Conservation (phyloP, 2,113 vertebrate genomes). For the Cyanoliseus patagonus region DNA sequence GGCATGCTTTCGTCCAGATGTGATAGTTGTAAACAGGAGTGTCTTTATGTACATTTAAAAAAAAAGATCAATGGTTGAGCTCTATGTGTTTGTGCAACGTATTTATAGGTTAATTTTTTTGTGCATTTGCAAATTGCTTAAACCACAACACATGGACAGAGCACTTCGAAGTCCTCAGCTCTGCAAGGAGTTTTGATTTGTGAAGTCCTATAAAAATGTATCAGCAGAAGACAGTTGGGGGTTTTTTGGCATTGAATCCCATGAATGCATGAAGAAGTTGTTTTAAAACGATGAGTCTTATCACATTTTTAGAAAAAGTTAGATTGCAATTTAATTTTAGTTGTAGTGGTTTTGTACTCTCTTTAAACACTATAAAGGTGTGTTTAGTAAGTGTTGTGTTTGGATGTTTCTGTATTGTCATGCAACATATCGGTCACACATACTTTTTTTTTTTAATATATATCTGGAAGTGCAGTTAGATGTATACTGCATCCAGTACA, state of each 20-base stretch:
- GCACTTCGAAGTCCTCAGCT: neutral
- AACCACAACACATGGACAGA: neutral
- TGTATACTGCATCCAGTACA: neutral
- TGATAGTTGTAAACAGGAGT: neutral
- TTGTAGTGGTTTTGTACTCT: neutral
- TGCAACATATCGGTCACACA: neutral
- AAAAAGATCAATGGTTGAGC: neutral
- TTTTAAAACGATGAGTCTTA: neutral
- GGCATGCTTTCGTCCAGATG: neutral
- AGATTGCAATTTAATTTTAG: neutral
- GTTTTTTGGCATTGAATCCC: neutral
- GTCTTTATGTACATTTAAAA: neutral
- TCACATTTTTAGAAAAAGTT: neutral
- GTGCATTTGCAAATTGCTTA: neutral
- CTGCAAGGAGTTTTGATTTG: neutral
- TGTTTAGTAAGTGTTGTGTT: neutral
- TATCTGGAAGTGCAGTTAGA: neutral
- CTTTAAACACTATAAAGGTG: neutral
- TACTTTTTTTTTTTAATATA: neutral
- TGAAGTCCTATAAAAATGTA: neutral
- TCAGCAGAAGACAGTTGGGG: neutral
- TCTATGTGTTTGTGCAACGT: neutral
- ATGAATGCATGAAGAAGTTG: neutral
- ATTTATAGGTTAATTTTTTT: neutral
- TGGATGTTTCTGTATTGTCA: neutral